These are phyloP conservation scores for Pangasius mekongensis DNA, from an alignment of 2,797 vertebrate species.

Conservation along the genomic window DNA sequence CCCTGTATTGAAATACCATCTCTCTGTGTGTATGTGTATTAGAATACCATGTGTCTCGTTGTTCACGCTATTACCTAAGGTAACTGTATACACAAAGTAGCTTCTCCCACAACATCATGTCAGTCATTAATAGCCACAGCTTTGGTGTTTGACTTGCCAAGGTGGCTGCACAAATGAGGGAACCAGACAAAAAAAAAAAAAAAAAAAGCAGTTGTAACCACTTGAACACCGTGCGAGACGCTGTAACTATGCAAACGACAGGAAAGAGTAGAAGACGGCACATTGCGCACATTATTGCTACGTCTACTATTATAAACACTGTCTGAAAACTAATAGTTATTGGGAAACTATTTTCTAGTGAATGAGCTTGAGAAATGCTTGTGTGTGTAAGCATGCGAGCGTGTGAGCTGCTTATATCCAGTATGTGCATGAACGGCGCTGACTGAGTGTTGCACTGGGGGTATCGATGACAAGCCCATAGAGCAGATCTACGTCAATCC, in stretches of 20 bases:
- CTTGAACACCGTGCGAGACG: constrained; percentile 9
- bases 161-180: constrained; percentile 21
- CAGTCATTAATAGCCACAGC: constrained; percentile 51
- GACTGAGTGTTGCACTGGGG: constrained; percentile 77
- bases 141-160: constrained; percentile 44
- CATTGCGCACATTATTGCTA: not conserved
- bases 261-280: not conserved
- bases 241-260: not conserved
- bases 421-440: constrained; percentile 53
- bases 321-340: not conserved
- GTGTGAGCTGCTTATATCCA: constrained; percentile 25
- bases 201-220: constrained; percentile 30
- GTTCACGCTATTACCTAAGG: constrained; percentile 59
- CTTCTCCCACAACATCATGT: constrained; percentile 62
- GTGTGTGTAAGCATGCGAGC: constrained; percentile 1
- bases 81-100: constrained; percentile 61
- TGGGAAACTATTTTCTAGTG: constrained; percentile 24
- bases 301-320: not conserved
- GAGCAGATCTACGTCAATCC: constrained; percentile 71
- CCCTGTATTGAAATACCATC: constrained; percentile 62
- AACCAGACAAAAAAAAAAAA: constrained; percentile 20
- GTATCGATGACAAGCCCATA: constrained; percentile 82
- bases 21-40: constrained; percentile 52
- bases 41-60: constrained; percentile 54
- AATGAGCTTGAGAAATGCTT: not conserved